Evolutionary conservation across 1,140 invertebrate genomes (phyloP).

Genomic region (Gonatopus flavifemur): DNA sequence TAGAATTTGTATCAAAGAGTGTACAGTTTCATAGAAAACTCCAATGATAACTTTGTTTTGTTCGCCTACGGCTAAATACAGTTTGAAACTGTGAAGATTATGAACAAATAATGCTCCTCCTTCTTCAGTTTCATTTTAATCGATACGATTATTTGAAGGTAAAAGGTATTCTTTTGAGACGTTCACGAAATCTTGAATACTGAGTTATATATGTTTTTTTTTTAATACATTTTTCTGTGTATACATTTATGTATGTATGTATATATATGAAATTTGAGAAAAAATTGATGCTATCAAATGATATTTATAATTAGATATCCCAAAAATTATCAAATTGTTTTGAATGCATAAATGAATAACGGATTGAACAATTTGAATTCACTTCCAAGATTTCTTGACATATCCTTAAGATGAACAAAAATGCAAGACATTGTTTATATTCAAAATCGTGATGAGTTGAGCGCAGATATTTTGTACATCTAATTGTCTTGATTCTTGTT

Average conservation of each 20-base stretch:
- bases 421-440: no score
- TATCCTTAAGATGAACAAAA: no score
- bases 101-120: slow-evolving; percentile 9
- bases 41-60: slow-evolving; percentile 12
- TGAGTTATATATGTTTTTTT: slow-evolving; percentile 27
- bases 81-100: slow-evolving; percentile 2
- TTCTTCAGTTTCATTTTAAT: not conserved
- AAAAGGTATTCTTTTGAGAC: slow-evolving; percentile 6
- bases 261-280: not conserved
- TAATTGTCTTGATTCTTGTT: slow-evolving; percentile 8
- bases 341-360: not conserved
- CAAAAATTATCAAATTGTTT: not conserved
- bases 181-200: slow-evolving; percentile 29
- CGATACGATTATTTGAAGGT: not conserved
- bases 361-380: not conserved
- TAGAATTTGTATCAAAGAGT: slow-evolving; percentile 35
- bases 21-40: slow-evolving; percentile 32
- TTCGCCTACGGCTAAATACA: not conserved
- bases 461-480: no score
- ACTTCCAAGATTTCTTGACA: not conserved
- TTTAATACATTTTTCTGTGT: not conserved
- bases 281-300: no score
- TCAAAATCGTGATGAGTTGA: no score
- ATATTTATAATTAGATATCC: not conserved
- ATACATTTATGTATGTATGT: not conserved